Evolutionary conservation across 2,797 vertebrate species (phyloP).

Genomic region (Sebastes diploproa): DNA sequence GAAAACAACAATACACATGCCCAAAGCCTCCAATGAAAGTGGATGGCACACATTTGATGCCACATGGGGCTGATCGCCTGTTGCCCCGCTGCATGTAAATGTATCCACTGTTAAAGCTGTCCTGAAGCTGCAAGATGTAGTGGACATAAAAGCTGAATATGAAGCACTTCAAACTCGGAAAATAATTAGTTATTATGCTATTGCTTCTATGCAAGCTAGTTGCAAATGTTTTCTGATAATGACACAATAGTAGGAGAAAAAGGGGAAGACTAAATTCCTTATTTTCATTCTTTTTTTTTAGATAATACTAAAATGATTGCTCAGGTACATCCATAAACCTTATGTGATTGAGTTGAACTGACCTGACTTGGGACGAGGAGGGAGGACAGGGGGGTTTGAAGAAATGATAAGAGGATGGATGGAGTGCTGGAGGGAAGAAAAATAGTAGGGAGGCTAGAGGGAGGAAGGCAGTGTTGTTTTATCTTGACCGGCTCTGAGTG

Average conservation of each 20-base stretch:
- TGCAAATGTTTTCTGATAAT: neutral
- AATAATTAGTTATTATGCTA: neutral
- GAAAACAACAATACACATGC: neutral
- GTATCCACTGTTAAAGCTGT: neutral
- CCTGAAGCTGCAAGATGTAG: neutral
- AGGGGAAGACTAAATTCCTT: neutral
- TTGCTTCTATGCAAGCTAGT: neutral
- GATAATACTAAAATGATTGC: neutral
- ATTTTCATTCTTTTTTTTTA: neutral
- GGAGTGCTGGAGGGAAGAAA: neutral
- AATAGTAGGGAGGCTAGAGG: neutral
- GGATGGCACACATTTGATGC: neutral
- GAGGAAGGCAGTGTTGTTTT: slow-evolving; percentile 61
- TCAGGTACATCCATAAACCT: neutral
- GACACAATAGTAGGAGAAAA: neutral
- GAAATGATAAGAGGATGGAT: slow-evolving; percentile 33
- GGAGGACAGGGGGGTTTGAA: neutral
- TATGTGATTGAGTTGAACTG: slow-evolving; percentile 1
- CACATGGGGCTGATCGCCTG: neutral
- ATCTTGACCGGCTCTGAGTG: slow-evolving; percentile 68
- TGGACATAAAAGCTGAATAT: neutral
- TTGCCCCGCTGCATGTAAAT: neutral
- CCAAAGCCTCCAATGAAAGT: neutral
- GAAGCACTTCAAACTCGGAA: neutral
- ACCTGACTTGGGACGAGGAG: neutral